Evolutionary conservation across 2,888 invertebrate species (phyloP).

Genomic region (Drepanosiphum platanoidis): DNA sequence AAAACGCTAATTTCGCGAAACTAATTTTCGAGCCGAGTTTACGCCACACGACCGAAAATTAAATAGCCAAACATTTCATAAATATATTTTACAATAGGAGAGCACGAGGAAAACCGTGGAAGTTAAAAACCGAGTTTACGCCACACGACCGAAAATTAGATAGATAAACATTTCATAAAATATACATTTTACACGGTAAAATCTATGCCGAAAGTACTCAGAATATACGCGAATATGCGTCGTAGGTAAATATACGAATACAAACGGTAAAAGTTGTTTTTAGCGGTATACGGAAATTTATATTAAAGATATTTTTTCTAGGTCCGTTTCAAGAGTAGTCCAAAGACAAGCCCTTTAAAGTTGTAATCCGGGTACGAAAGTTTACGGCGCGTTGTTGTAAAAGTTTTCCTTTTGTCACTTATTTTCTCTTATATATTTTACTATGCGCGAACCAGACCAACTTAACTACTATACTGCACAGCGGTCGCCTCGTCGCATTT

Average conservation of each 20-base stretch:
- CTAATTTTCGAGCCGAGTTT: neutral
- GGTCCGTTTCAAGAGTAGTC: neutral
- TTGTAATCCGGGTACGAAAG: constrained; percentile 8
- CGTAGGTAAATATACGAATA: neutral
- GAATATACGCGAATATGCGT: neutral
- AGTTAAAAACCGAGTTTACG: neutral
- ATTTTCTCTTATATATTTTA: constrained; percentile 27
- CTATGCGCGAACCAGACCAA: neutral
- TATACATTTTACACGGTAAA: neutral
- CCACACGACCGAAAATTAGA: neutral
- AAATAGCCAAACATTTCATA: neutral
- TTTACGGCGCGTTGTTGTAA: constrained; percentile 23
- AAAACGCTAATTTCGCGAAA: no score
- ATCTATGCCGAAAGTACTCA: neutral
- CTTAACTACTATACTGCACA: neutral
- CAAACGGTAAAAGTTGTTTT: constrained; percentile 11
- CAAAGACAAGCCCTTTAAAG: constrained; percentile 32
- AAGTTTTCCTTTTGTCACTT: constrained; percentile 46
- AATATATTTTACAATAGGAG: neutral
- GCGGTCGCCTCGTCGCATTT: neutral
- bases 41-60: neutral
- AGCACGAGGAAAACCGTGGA: no score
- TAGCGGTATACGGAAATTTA: neutral
- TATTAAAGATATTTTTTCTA: constrained; percentile 15
- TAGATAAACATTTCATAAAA: neutral